phyloP scores from a whole-genome alignment of 35 echinoderm and acorn worm species.

The Apostichopus japonicus region DNA sequence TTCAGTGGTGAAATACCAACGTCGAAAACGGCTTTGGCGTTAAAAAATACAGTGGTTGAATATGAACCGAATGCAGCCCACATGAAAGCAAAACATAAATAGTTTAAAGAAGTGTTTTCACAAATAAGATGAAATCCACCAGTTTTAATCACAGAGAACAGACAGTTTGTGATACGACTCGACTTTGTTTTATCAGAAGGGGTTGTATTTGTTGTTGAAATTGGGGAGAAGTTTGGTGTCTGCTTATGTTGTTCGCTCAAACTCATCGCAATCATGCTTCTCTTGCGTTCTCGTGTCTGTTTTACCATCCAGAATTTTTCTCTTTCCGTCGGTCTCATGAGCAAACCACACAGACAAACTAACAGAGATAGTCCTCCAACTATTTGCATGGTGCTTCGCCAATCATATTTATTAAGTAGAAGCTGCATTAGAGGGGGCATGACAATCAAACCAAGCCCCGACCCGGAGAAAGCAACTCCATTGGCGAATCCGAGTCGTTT shows the following conservation, averaged over 20 bases:
- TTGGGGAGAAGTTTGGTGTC: neutral
- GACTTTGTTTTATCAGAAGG: neutral
- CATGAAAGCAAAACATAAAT: conserved; percentile 49
- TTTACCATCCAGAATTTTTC: conserved; percentile 55
- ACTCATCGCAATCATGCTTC: neutral
- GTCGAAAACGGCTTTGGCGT: conserved; percentile 51
- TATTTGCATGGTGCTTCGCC: conserved; percentile 48
- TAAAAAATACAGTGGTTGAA: conserved; percentile 36
- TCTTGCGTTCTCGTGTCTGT: conserved; percentile 5
- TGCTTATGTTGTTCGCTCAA: neutral
- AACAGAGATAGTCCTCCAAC: conserved; percentile 12
- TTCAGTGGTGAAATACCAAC: conserved; percentile 15
- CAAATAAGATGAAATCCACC: conserved; percentile 47
- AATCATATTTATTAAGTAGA: conserved; percentile 49
- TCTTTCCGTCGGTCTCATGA: conserved; percentile 49
- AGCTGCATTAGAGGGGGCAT: conserved; percentile 46
- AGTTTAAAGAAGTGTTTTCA: conserved; percentile 14
- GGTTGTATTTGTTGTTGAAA: neutral
- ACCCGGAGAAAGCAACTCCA: conserved; percentile 43
- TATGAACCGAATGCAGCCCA: conserved; percentile 33
- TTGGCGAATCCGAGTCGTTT: conserved; percentile 58
- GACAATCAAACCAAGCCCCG: conserved; percentile 46
- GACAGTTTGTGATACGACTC: conserved; percentile 1
- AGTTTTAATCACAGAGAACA: conserved; percentile 34
- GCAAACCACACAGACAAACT: conserved; percentile 1